Conservation (phyloP, 1,140 invertebrate genomes). For the Chironomus tepperi region DNA sequence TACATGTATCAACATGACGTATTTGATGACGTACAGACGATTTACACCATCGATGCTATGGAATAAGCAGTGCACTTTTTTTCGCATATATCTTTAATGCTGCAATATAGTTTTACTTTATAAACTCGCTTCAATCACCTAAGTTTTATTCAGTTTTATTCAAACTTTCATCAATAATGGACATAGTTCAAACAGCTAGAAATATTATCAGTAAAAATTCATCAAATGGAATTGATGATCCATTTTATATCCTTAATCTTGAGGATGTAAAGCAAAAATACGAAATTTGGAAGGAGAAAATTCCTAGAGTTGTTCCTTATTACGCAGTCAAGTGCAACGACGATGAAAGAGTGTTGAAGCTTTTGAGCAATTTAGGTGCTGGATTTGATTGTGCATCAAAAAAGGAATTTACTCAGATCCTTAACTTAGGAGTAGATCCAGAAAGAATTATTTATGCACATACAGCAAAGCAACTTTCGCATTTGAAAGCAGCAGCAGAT, state of each 20-base stretch:
- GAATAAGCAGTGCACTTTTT: no score
- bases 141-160: background rate
- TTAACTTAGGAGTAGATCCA: slow-evolving; percentile 68
- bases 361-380: slow-evolving; percentile 75
- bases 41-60: no score
- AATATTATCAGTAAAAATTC: background rate
- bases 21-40: no score
- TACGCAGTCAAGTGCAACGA: slow-evolving; percentile 99
- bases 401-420: slow-evolving; percentile 77
- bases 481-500: slow-evolving; percentile 49
- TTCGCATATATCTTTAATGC: no score
- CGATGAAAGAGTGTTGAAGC: slow-evolving; percentile 66
- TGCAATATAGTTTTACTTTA: no score
- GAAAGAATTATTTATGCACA: slow-evolving; percentile 93
- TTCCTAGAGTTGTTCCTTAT: slow-evolving; percentile 86
- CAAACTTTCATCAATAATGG: background rate
- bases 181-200: background rate
- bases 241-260: slow-evolving; percentile 89
- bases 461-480: slow-evolving; percentile 91
- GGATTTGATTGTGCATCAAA: slow-evolving; percentile 97
- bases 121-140: no score
- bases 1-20: no score
- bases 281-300: slow-evolving; percentile 68
- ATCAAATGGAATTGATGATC: slow-evolving; percentile 62
- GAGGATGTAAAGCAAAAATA: slow-evolving; percentile 81